These are phyloP conservation scores for Battus philenor DNA, from an alignment of 1,140 invertebrate genomes.

Conservation along the genomic window DNA sequence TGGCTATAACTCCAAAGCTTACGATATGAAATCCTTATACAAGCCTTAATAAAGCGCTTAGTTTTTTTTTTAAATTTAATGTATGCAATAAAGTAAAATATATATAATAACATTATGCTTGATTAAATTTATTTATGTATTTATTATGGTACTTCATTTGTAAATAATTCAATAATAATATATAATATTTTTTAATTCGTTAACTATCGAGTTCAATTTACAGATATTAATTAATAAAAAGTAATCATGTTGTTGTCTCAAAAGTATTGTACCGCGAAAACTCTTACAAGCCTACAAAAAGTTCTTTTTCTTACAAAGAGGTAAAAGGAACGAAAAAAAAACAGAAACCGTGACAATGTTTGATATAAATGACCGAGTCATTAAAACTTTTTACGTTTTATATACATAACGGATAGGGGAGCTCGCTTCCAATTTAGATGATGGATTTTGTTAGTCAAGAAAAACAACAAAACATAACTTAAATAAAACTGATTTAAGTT, in stretches of 20 bases:
- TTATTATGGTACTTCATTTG: too few relatives aligned
- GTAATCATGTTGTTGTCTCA: too few relatives aligned
- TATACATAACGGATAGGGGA: conserved; percentile 21
- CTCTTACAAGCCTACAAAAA: background rate
- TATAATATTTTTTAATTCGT: too few relatives aligned
- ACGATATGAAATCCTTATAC: too few relatives aligned
- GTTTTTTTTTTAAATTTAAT: too few relatives aligned
- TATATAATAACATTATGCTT: background rate
- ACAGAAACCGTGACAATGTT: conserved; percentile 30
- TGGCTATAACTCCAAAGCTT: too few relatives aligned
- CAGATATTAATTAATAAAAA: too few relatives aligned
- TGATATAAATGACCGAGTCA: conserved; percentile 30
- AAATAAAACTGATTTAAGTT: conserved; percentile 2
- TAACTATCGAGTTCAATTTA: too few relatives aligned
- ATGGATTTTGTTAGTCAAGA: conserved; percentile 13
- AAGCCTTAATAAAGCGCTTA: too few relatives aligned
- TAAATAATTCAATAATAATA: too few relatives aligned
- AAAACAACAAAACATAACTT: conserved; percentile 6
- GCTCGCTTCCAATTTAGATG: conserved; percentile 23
- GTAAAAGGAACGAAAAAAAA: conserved; percentile 21
- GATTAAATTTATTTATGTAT: too few relatives aligned
- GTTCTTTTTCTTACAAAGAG: conserved; percentile 7
- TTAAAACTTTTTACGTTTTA: conserved; percentile 38
- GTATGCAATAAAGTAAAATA: conserved; percentile 1
- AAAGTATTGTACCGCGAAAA: too few relatives aligned